These are phyloP conservation scores for Labia minor DNA, from an alignment of 2,888 invertebrate species.

Conservation along the genomic window DNA sequence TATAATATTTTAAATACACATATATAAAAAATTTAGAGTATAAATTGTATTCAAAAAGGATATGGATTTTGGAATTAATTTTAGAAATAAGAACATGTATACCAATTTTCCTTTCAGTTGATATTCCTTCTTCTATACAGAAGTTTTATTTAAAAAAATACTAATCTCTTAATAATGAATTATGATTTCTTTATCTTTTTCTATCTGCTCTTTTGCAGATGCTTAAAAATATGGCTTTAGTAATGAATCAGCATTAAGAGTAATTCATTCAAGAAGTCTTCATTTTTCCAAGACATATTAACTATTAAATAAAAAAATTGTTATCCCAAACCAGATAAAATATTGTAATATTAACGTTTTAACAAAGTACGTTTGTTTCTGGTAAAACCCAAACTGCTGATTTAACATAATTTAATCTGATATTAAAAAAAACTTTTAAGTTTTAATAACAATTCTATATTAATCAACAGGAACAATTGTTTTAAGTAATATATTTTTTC, in stretches of 20 bases:
- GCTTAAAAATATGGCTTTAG: background rate
- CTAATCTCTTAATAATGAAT: constrained; percentile 5
- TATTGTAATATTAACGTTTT: background rate
- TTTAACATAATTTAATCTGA: background rate
- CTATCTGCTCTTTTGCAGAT: background rate
- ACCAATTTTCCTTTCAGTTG: background rate
- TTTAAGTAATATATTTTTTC: background rate
- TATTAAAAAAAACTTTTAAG: background rate
- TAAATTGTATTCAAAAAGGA: background rate
- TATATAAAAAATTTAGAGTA: background rate
- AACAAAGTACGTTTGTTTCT: background rate
- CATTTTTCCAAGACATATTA: constrained; percentile 3
- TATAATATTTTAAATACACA: constrained; percentile 2
- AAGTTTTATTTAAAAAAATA: constrained; percentile 7
- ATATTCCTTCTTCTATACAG: background rate
- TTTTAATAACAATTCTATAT: constrained; percentile 5
- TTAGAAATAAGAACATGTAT: background rate
- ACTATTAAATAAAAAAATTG: constrained; percentile 13
- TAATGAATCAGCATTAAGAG: background rate
- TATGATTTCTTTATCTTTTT: background rate
- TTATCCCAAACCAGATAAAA: constrained; percentile 13
- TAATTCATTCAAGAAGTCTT: background rate
- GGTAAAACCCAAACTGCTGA: background rate
- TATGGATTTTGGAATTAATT: background rate
- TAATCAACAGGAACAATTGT: constrained; percentile 4